Conservation (phyloP, 2,113 vertebrate genomes). For the Gobius niger region DNA sequence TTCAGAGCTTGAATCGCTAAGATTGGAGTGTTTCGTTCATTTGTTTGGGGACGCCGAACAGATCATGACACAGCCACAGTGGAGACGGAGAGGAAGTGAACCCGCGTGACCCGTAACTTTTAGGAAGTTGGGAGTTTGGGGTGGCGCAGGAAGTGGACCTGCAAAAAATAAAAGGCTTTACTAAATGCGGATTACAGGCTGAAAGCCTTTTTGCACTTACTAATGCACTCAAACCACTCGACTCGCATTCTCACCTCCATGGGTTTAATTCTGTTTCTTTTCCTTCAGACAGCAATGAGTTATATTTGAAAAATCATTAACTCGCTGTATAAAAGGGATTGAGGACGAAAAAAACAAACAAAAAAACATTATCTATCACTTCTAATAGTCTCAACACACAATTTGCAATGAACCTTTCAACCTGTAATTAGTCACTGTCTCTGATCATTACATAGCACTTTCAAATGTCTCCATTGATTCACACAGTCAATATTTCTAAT, state of each 20-base stretch:
- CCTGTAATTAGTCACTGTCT: slow-evolving; percentile 46
- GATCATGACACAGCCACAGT: too few relatives aligned
- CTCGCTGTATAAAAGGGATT: slow-evolving; percentile 30
- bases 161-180: too few relatives aligned
- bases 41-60: too few relatives aligned
- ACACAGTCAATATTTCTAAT: slow-evolving; percentile 17
- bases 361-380: slow-evolving; percentile 33
- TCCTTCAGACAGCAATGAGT: slow-evolving; percentile 9
- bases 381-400: slow-evolving; percentile 22
- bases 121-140: too few relatives aligned
- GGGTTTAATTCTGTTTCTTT: slow-evolving; percentile 9
- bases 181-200: too few relatives aligned
- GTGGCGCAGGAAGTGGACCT: too few relatives aligned
- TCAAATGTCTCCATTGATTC: slow-evolving; percentile 17
- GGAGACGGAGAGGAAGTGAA: too few relatives aligned
- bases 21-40: too few relatives aligned
- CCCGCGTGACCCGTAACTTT: too few relatives aligned
- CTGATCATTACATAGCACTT: not conserved
- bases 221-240: slow-evolving; percentile 1
- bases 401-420: slow-evolving; percentile 47
- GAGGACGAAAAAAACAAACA: not conserved
- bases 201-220: slow-evolving; percentile 11
- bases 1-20: too few relatives aligned
- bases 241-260: slow-evolving; percentile 5
- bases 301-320: slow-evolving; percentile 39